Evolutionary conservation across 1,140 invertebrate species (phyloP), one percentile per base, ranked within the genome.

Genomic region (Contarinia nasturtii): DNA sequence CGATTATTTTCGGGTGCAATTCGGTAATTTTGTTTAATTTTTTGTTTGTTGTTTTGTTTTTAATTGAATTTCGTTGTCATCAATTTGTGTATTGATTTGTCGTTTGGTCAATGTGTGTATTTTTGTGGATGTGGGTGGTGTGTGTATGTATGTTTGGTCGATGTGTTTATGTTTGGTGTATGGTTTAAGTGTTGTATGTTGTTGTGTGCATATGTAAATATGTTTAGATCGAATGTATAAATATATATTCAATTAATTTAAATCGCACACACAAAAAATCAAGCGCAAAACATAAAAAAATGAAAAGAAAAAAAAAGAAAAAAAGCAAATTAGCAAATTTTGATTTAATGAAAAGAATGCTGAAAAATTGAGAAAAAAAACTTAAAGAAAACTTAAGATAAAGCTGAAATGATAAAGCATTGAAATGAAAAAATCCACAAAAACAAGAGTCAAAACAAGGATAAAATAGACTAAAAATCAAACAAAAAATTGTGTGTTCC

Each of bases 1-100:
- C 27, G 27, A 27, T 27, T 27, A 27, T 27, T 27, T 27, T 27
- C 59, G 57, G 61, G 61, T 57, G 56, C 27, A 27, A n/a, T 27
- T 27, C 27, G 27, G 27, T 27, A 27, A 54, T 34, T 45, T 45
- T 41, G 49, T 56, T 53, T 27, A 27, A 27, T 27, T 27, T 27
- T 52, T 55, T 54, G 50, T 57, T 27, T 27, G 27, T 27, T 27
- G 51, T 52, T 45, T 42, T 44, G 47, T 49, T 53, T 42, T 51
- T 52, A 48, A 43, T 42, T 53, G 54, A 33, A 21, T 40, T 40
- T 44, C n/a, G n/a, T n/a, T 27, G 12, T 44, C 15, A 42, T 20
- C 19, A 42, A 42, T 17, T 42, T 17, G 19, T 42, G 19, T 42
- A 19, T 27, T 27, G 27, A 27, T 27, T 14, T 38, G 17, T n/a